Evolutionary conservation across 1,140 invertebrate genomes (phyloP).

Genomic region (Periplaneta americana): DNA sequence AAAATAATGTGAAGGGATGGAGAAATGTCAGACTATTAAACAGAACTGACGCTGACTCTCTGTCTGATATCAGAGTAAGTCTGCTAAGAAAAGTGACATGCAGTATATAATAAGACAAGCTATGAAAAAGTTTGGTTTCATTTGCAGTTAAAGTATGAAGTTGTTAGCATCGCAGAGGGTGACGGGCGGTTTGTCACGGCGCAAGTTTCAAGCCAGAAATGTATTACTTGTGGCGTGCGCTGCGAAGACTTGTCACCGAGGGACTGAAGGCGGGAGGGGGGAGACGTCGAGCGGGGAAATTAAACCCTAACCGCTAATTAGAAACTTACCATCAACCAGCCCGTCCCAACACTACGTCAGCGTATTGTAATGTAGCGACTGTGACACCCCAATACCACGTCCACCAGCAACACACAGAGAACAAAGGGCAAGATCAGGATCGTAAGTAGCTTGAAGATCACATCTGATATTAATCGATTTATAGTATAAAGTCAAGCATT

Average conservation of each 20-base stretch:
- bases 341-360: neutral
- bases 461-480: too few relatives aligned
- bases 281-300: neutral
- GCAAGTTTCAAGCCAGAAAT: neutral
- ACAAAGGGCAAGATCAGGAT: too few relatives aligned
- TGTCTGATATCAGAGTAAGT: neutral
- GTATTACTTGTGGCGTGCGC: neutral
- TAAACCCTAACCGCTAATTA: neutral
- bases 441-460: too few relatives aligned
- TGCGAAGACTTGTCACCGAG: neutral
- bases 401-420: too few relatives aligned
- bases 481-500: too few relatives aligned
- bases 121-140: neutral
- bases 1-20: too few relatives aligned
- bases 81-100: neutral
- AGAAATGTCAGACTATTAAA: too few relatives aligned
- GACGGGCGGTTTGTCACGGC: neutral
- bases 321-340: neutral
- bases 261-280: neutral
- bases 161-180: neutral
- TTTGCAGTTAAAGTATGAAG: neutral
- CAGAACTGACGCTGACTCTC: too few relatives aligned
- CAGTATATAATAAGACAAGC: too few relatives aligned
- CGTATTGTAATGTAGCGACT: neutral
- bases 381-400: too few relatives aligned